Evolutionary conservation across 2,888 invertebrate species (phyloP), one percentile per base, ranked within the genome.

Genomic region (Stegophylla sp.): DNA sequence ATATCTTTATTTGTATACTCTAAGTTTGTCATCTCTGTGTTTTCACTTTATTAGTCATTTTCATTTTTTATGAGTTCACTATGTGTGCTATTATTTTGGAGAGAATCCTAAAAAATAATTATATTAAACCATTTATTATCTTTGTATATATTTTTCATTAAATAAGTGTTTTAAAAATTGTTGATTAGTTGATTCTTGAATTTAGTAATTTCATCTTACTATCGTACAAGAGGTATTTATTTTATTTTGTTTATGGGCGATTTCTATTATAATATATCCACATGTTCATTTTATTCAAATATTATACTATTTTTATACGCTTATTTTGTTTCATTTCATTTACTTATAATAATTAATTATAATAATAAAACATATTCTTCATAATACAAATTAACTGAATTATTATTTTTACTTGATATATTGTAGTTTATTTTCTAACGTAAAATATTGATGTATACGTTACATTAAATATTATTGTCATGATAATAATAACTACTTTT

Each of bases 271-370:
- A 51, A 34, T 34, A 34, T 34, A 71, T 76, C 66, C 12, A 71
- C n/a, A 61, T 71, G 59, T 17, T 61, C 66, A 66, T 71, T 61
- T 71, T 61, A 69, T 71, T 69, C 28, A 71, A 61, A 79, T 71
- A 79, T 61, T 79, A 61, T 71, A 79, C 79, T 79, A 79, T 79
- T 79, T 79, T 79, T 79, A 71, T 79, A 79, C 61, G 71, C 69
- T 79, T 79, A 61, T 71, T 69, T 69, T 69, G 69, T 79, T 79
- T 69, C 69, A 79, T 79, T 59, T 79, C 61, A 61, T 71, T 51
- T 71, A 79, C 51, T 75, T 34, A 15, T 63, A 64, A 15, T n/a
- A 23, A 48, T 26, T 28, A 0, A 56, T 43, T 9, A 53, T n/a
- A 34, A 5, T 5, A 5, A 34, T 34, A 7, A 34, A 34, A 34